Evolutionary conservation across 2,797 vertebrate genomes (phyloP), one percentile per base, ranked within the genome.

Genomic region (Melanotaenia maccullochi): DNA sequence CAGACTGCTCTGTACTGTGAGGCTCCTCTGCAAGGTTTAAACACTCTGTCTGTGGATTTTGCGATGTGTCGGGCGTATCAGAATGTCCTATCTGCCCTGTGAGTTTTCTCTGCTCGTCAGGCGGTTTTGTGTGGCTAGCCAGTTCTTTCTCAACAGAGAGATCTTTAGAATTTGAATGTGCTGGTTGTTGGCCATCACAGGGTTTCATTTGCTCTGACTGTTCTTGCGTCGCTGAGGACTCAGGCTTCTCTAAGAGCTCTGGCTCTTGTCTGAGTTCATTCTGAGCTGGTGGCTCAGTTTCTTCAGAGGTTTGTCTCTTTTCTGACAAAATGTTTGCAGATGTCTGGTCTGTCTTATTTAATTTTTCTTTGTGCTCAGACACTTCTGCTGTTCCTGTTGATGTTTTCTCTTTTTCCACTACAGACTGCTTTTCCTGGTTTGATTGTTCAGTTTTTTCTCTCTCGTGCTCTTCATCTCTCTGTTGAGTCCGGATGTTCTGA

Each of bases 401-500:
- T 64, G 65, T 63, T 75, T 84, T 42, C 8, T 79, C 76, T 63
- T 75, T 74, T 68, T 88, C 78, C 38, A 42, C 33, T 33, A 68
- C 22, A 9, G 71, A 54, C 49, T 56, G 40, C 62, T 83, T 76
- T 28, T 70, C 78, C 70, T 82, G 60, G 13, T 79, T 77, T 51
- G 60, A 78, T 36, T 65, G 47, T 42, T 83, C 64, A 52, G 32
- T 74, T 71, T 84, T 67, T 62, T 89, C 79, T n/a, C 83, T 85
- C 79, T 79, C 76, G 40, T 68, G 68, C 60, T 44, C 63, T 40
- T 82, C 38, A 4, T 90, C 87, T 24, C 20, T 75, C 54, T 75
- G 70, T 59, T 83, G 65, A 13, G 67, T 60, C 70, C 61, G 71
- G 12, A 65, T 70, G 32, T 35, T 40, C 4, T 69, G 76, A 54